Percentiles rank a stretch among this genome's conserved stretches.
These are phyloP conservation scores for Stichodactyla mertensii DNA, from an alignment of 64 coral and sea anemone species.

Conservation along the genomic window DNA sequence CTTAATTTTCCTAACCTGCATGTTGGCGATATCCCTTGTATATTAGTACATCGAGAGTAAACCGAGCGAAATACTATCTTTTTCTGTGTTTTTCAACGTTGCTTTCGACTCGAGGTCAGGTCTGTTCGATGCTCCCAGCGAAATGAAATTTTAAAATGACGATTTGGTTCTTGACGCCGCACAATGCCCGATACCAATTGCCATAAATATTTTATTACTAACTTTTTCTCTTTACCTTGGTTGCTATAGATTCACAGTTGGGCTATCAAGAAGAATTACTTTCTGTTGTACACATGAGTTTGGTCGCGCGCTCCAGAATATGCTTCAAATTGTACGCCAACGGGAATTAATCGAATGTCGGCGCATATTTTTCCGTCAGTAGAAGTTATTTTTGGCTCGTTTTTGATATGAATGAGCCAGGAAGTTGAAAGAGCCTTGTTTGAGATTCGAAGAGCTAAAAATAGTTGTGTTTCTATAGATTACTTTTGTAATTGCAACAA, in stretches of 20 bases:
- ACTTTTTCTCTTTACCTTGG: constrained; percentile 14
- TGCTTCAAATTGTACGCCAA: not conserved
- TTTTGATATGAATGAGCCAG: too few relatives aligned
- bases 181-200: not conserved
- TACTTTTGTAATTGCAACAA: too few relatives aligned
- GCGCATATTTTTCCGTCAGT: not conserved
- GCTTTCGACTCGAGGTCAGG: not conserved
- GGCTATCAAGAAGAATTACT: not conserved
- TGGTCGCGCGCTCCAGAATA: not conserved
- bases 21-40: not conserved
- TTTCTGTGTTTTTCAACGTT: too few relatives aligned
- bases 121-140: not conserved
- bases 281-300: not conserved
- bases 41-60: not conserved
- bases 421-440: too few relatives aligned
- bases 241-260: constrained; percentile 1
- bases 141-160: constrained; percentile 8
- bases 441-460: too few relatives aligned
- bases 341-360: not conserved
- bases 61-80: not conserved
- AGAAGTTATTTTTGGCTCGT: not conserved
- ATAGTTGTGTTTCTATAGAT: too few relatives aligned
- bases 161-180: not conserved
- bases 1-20: not conserved
- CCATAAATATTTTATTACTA: constrained; percentile 1